Conservation (phyloP, 2,888 invertebrate genomes). For the Pheosia gnoma region DNA sequence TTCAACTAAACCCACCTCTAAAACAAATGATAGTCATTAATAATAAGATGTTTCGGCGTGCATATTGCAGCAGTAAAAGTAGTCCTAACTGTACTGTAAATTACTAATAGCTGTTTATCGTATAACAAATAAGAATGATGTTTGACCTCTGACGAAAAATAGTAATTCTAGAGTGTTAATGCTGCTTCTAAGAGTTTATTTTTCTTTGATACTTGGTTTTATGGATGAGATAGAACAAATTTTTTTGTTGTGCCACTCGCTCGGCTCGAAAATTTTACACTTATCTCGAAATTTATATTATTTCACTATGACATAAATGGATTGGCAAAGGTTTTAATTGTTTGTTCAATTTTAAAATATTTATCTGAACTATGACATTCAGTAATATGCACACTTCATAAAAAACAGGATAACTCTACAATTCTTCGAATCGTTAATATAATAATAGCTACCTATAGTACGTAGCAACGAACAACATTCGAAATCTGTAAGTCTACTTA, state of each 20-base stretch:
- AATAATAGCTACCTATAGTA: no score
- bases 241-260: no score
- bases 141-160: slow-evolving; percentile 1
- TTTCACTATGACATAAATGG: no score
- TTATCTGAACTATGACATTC: no score
- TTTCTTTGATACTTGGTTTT: neutral
- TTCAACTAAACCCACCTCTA: neutral
- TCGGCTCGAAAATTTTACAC: no score
- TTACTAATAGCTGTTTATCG: slow-evolving; percentile 1
- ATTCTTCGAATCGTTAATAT: no score
- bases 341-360: no score
- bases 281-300: no score
- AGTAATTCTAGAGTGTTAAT: slow-evolving; percentile 2
- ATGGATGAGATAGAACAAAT: neutral
- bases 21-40: slow-evolving; percentile 8
- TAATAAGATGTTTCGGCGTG: neutral
- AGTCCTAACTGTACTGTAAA: neutral
- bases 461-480: no score
- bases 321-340: no score
- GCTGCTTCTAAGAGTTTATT: neutral
- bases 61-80: neutral
- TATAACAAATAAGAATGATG: neutral
- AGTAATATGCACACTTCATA: neutral
- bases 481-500: neutral
- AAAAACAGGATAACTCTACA: neutral